Conservation (phyloP, 2,797 vertebrate species). For the Anas flavirostris region DNA sequence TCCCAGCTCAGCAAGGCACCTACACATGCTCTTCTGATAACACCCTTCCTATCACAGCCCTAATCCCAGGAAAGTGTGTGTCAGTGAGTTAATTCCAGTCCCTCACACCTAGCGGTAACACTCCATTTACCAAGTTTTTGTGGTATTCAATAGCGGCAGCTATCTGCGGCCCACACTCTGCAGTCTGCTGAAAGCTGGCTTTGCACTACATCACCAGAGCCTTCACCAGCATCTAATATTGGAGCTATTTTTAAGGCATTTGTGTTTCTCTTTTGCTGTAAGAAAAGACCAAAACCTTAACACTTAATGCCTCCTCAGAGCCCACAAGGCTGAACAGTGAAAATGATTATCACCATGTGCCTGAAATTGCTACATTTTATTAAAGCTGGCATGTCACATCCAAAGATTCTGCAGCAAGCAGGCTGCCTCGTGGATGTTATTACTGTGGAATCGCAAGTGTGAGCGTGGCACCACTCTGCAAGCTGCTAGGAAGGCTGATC, state of each 20-base stretch:
- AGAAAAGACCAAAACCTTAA: constrained; percentile 31
- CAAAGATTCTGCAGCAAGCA: background rate
- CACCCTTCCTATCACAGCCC: background rate
- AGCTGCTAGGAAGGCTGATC: background rate
- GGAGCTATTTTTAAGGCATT: constrained; percentile 11
- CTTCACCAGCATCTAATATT: background rate
- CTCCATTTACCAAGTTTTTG: background rate
- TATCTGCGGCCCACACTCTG: background rate
- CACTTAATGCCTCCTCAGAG: constrained; percentile 26
- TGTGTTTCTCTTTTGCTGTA: constrained; percentile 13
- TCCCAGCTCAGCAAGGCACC: background rate
- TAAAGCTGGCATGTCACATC: background rate
- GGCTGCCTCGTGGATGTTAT: background rate
- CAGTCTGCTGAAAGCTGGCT: background rate
- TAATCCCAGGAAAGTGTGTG: background rate
- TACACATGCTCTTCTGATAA: background rate
- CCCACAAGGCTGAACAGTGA: background rate
- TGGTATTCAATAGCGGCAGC: background rate
- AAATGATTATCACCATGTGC: background rate
- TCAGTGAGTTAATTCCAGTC: background rate
- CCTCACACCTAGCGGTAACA: background rate
- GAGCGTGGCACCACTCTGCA: rapidly evolving
- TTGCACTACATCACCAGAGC: background rate
- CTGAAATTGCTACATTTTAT: constrained; percentile 23
- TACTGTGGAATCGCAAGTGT: rapidly evolving